Evolutionary conservation across 2,888 invertebrate genomes (phyloP).

Genomic region (Panopea generosa): DNA sequence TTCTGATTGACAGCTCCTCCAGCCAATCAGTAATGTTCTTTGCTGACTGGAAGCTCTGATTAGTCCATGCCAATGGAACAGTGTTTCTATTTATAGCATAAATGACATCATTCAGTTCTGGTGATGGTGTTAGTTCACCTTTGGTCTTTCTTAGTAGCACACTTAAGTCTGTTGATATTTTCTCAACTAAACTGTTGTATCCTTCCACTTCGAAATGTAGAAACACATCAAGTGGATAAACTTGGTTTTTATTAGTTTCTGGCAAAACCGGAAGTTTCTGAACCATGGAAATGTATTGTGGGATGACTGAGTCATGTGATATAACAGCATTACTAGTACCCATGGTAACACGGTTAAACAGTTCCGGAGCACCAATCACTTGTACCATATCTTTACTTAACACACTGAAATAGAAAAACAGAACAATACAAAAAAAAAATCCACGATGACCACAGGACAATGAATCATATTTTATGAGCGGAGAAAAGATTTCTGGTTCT

Average conservation of each 20-base stretch:
- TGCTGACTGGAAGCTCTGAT: conserved; percentile 72
- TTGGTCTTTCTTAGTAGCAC: conserved; percentile 65
- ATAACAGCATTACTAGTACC: conserved; percentile 53
- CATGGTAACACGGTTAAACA: conserved; percentile 69
- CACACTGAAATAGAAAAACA: conserved; percentile 61
- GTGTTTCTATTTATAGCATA: conserved; percentile 72
- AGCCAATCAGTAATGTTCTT: conserved; percentile 73
- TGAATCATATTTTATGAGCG: no score
- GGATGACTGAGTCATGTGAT: conserved; percentile 63
- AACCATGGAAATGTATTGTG: conserved; percentile 64
- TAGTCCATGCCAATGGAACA: conserved; percentile 77
- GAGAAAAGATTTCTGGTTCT: no score
- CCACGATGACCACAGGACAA: not conserved
- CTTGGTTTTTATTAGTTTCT: conserved; percentile 73
- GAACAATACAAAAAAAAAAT: no score
- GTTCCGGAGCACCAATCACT: conserved; percentile 78
- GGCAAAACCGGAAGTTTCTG: conserved; percentile 73
- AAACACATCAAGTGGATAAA: conserved; percentile 79
- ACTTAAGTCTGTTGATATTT: conserved; percentile 69
- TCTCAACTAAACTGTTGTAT: conserved; percentile 67
- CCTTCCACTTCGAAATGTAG: conserved; percentile 76
- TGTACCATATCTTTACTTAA: conserved; percentile 75
- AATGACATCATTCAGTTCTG: conserved; percentile 66
- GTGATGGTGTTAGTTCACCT: conserved; percentile 70
- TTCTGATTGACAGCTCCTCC: conserved; percentile 59